Percentiles rank a stretch among this genome's conserved stretches.
Evolutionary conservation across 1,140 invertebrate genomes (phyloP).

Genomic region (Euura saliciscinereae): DNA sequence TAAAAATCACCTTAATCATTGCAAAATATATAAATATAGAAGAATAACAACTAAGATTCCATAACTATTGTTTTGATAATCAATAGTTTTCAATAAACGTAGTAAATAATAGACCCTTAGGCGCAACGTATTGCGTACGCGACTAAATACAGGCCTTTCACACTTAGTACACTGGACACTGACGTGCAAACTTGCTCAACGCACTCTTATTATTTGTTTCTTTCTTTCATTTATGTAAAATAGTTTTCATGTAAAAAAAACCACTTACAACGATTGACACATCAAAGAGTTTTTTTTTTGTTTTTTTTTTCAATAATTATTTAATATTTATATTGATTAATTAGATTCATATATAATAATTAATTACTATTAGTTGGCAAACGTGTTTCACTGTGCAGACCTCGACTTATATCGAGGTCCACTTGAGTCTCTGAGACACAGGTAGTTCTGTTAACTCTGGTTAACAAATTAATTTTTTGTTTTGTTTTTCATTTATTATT

Average conservation of each 20-base stretch:
- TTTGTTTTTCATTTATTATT: not conserved
- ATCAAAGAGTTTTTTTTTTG: conserved; percentile 40
- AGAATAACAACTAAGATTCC: conserved; percentile 53
- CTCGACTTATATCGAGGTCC: conserved; percentile 23
- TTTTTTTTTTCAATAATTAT: conserved; percentile 23
- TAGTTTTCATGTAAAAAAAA: conserved; percentile 44
- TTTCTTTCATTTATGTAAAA: conserved; percentile 33
- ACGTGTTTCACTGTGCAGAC: conserved; percentile 39
- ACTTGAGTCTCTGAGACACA: conserved; percentile 37
- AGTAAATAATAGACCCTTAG: conserved; percentile 37
- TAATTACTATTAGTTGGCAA: conserved; percentile 53
- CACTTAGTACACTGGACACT: conserved; percentile 31
- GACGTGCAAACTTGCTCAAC: conserved; percentile 31
- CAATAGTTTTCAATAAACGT: conserved; percentile 30
- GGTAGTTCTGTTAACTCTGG: conserved; percentile 32
- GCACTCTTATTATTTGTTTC: conserved; percentile 15
- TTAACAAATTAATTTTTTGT: conserved; percentile 37
- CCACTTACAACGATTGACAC: conserved; percentile 45
- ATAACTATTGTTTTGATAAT: conserved; percentile 41
- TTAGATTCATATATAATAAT: conserved; percentile 40
- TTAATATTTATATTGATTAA: conserved; percentile 41
- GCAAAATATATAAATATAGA: conserved; percentile 56
- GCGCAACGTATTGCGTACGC: conserved; percentile 25
- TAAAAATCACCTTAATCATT: conserved; percentile 50
- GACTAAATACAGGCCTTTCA: conserved; percentile 28